Conservation (phyloP, 1,140 invertebrate genomes). For the Papilio polyxenes region DNA sequence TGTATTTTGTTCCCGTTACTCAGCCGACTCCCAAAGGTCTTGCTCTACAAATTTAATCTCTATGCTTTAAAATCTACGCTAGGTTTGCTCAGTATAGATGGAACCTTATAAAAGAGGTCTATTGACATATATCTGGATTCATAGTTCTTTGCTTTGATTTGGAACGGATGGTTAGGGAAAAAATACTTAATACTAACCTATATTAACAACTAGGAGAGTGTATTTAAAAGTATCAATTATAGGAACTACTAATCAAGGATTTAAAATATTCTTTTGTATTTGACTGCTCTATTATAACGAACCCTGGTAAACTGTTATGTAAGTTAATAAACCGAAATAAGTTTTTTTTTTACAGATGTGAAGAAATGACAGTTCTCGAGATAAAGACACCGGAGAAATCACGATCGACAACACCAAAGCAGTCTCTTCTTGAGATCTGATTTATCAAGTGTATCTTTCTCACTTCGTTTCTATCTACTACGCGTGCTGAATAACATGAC, state of each 20-base stretch:
- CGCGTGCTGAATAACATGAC: not conserved
- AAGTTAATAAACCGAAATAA: too few relatives aligned
- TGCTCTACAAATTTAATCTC: conserved; percentile 1
- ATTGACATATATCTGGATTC: not conserved
- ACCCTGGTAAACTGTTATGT: not conserved
- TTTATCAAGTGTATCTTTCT: not conserved
- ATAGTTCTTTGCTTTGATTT: not conserved
- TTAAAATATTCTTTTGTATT: too few relatives aligned
- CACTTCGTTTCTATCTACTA: not conserved
- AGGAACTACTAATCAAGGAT: too few relatives aligned
- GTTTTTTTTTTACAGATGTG: conserved; percentile 58
- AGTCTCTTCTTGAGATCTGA: conserved; percentile 66
- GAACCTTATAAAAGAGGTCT: not conserved
- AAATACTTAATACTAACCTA: too few relatives aligned
- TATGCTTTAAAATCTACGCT: not conserved
- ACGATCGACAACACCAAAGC: conserved; percentile 65
- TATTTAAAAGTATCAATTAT: too few relatives aligned
- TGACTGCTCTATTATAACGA: too few relatives aligned
- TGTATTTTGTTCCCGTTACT: not conserved
- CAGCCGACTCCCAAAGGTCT: conserved; percentile 15
- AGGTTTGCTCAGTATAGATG: not conserved
- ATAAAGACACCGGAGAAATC: conserved; percentile 60
- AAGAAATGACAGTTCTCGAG: conserved; percentile 73
- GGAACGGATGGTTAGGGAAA: too few relatives aligned
- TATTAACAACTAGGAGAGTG: too few relatives aligned